Percentiles rank a stretch among this genome's conserved stretches.
Conservation (phyloP, 2,797 vertebrate genomes). For the Arctocebus calabarensis region DNA sequence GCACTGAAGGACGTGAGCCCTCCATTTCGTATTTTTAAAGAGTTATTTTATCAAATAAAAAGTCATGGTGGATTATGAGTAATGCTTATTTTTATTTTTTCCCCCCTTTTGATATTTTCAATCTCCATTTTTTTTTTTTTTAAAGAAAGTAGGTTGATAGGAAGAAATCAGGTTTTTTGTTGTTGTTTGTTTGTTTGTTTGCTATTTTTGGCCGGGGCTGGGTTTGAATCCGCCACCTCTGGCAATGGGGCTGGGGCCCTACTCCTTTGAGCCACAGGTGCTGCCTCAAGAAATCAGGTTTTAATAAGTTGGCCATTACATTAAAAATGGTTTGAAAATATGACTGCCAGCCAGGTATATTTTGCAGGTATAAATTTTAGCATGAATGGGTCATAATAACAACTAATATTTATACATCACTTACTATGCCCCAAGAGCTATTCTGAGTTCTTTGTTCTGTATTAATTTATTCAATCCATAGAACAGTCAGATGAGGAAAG, state of each 20-base stretch:
- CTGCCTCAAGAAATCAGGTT: background rate
- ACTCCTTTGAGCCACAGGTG: too few relatives aligned
- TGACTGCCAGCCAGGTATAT: background rate
- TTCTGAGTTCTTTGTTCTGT: constrained; percentile 6
- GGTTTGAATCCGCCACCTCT: too few relatives aligned
- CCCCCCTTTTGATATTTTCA: background rate
- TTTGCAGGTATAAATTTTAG: background rate
- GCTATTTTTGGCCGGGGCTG: too few relatives aligned
- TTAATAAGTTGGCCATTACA: background rate
- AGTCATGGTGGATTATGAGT: background rate
- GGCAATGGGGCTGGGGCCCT: too few relatives aligned
- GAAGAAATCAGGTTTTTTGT: too few relatives aligned
- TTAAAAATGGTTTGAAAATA: constrained; percentile 20
- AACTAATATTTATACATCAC: background rate
- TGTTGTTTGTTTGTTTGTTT: too few relatives aligned
- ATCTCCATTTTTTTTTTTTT: background rate
- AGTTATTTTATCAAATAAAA: background rate
- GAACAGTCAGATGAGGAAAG: background rate
- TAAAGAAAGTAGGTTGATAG: background rate
- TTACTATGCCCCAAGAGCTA: background rate
- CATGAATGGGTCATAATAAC: background rate
- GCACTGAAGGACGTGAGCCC: too few relatives aligned
- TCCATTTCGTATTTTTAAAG: constrained; percentile 30
- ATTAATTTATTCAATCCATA: constrained; percentile 30
- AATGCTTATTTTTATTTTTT: background rate